Conservation (phyloP, 2,113 vertebrate species). For the Glaucidium brasilianum region DNA sequence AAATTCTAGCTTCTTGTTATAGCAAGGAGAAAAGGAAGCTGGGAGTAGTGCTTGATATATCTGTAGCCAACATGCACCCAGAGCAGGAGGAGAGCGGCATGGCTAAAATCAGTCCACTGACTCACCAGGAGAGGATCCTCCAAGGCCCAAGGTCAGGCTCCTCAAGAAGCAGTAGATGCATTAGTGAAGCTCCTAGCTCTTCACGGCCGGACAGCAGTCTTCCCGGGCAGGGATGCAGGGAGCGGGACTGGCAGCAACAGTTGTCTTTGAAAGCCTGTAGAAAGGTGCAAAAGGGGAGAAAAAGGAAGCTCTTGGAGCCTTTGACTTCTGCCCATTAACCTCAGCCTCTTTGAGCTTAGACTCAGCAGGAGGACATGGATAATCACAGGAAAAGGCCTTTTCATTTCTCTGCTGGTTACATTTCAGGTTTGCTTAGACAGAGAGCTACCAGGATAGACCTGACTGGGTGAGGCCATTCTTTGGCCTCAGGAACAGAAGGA, state of each 20-base stretch:
- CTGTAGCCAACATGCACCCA: not conserved
- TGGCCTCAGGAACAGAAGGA: not conserved
- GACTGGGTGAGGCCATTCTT: not conserved
- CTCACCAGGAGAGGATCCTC: not conserved
- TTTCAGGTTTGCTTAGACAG: not conserved
- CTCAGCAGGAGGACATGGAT: not conserved
- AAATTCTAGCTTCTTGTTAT: not conserved
- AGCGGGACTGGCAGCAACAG: not conserved
- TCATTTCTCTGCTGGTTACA: not conserved
- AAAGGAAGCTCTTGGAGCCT: not conserved
- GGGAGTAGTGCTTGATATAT: not conserved
- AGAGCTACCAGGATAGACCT: not conserved
- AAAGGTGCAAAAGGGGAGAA: not conserved
- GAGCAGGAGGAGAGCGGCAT: not conserved
- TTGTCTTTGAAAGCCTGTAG: not conserved
- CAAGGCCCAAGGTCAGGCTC: not conserved
- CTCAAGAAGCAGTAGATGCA: not conserved
- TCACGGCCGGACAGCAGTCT: not conserved
- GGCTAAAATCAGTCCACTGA: not conserved
- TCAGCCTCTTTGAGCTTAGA: not conserved
- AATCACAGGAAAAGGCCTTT: not conserved
- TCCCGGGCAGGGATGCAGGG: not conserved
- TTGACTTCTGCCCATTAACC: constrained; percentile 6
- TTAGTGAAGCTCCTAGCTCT: not conserved
- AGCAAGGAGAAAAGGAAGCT: not conserved